Evolutionary conservation across 2,113 vertebrate genomes (phyloP).

Genomic region (Elgaria multicarinata): DNA sequence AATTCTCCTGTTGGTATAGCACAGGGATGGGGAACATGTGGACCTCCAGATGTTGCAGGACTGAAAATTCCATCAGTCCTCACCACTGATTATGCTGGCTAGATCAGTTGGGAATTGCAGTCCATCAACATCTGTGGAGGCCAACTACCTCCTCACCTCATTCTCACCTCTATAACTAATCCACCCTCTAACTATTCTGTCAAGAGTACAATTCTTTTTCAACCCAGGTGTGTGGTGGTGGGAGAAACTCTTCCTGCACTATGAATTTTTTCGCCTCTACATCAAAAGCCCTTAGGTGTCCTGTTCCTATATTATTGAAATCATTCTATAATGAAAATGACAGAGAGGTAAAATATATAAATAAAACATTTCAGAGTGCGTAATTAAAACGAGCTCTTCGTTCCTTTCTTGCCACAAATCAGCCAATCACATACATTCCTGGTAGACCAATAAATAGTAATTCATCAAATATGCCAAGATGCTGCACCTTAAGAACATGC

Average conservation of each 20-base stretch:
- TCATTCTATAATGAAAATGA: fast-evolving
- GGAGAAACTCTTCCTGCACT: background rate
- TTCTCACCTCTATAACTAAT: background rate
- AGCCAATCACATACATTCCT: background rate
- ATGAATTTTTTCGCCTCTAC: no score
- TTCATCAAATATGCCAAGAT: background rate
- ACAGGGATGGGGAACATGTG: no score
- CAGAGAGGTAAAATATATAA: conserved; percentile 12
- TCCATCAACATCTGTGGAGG: no score
- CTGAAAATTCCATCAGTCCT: no score
- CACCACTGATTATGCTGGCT: no score
- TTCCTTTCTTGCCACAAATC: conserved; percentile 38
- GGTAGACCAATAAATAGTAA: conserved; percentile 1
- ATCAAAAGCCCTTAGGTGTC: background rate
- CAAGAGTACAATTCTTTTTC: background rate
- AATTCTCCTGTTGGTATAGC: background rate
- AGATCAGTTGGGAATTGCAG: no score
- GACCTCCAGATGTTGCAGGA: no score
- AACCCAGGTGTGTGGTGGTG: fast-evolving
- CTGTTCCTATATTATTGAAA: background rate
- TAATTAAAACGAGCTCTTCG: conserved; percentile 25
- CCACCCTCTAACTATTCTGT: fast-evolving
- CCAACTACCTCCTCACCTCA: background rate
- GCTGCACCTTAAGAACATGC: background rate
- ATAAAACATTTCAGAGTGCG: conserved; percentile 32